Evolutionary conservation across 1,140 invertebrate genomes (phyloP).

Genomic region (Steinernema khuongi): DNA sequence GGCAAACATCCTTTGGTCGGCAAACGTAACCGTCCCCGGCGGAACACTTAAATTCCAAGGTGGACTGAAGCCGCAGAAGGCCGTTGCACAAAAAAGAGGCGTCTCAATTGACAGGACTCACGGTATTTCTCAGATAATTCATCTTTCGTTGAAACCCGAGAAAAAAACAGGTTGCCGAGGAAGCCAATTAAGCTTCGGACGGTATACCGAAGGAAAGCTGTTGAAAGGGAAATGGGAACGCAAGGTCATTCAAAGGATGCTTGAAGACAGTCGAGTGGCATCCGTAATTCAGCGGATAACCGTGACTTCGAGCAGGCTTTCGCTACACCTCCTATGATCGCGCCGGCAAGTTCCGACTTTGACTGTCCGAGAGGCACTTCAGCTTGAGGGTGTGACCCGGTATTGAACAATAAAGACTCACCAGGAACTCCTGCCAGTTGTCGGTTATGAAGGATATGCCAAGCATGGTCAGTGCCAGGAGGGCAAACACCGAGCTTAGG

Average conservation of each 20-base stretch:
- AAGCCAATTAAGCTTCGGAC: not conserved
- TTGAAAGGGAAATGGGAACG: not conserved
- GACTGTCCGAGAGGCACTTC: not conserved
- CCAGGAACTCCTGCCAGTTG: constrained; percentile 2
- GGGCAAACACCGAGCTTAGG: constrained; percentile 1
- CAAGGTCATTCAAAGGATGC: constrained; percentile 5
- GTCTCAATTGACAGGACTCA: not conserved
- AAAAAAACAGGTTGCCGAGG: constrained; percentile 11
- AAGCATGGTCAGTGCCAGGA: not conserved
- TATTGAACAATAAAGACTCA: not conserved
- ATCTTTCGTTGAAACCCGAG: not conserved
- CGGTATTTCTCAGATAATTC: too few relatives aligned
- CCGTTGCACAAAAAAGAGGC: not conserved
- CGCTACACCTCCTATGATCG: too few relatives aligned
- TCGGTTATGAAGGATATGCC: not conserved
- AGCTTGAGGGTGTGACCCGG: not conserved
- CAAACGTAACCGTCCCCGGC: not conserved
- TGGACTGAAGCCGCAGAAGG: not conserved
- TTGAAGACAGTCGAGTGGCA: too few relatives aligned
- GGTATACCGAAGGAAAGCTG: not conserved
- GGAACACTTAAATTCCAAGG: not conserved
- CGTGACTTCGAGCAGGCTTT: too few relatives aligned
- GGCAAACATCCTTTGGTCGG: not conserved
- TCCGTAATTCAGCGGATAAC: too few relatives aligned
- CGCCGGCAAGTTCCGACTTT: not conserved